These are phyloP conservation scores for Hippocampus comes DNA, from an alignment of 2,113 vertebrate genomes.

Conservation along the genomic window DNA sequence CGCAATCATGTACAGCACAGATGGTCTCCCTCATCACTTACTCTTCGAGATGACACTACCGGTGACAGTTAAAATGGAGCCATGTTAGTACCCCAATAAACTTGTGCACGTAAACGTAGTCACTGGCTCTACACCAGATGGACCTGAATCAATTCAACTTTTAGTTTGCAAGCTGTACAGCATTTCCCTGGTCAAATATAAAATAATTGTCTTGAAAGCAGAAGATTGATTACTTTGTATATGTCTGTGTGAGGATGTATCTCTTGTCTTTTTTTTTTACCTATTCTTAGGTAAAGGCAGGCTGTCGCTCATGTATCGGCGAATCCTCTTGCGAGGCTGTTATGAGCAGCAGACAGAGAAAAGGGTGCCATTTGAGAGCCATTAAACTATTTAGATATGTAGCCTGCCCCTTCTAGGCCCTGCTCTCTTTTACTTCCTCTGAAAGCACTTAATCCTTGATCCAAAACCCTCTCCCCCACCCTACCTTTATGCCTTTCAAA, in stretches of 20 bases:
- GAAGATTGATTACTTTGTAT: neutral
- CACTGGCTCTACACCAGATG: no score
- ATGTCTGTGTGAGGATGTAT: neutral
- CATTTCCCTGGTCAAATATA: neutral
- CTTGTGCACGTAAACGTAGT: no score
- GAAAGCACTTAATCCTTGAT: constrained; percentile 39
- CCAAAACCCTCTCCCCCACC: constrained; percentile 7
- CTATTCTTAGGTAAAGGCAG: neutral
- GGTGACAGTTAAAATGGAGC: neutral
- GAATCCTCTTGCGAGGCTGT: constrained; percentile 22
- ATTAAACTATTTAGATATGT: constrained; percentile 44
- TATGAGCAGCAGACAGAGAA: constrained; percentile 15
- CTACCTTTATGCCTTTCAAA: constrained; percentile 52
- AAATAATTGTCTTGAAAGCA: constrained; percentile 4
- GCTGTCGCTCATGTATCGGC: constrained; percentile 12
- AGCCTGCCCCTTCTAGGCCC: constrained; percentile 4
- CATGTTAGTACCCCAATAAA: no score
- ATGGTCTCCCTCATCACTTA: constrained; percentile 21
- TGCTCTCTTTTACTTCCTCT: constrained; percentile 32
- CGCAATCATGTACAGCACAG: constrained; percentile 29
- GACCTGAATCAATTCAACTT: no score
- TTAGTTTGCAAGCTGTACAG: no score
- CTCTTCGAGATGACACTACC: constrained; percentile 7
- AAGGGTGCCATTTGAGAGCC: constrained; percentile 39
- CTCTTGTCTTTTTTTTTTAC: neutral